A percentile compares a stretch with the other conserved stretches of the same genome.
phyloP scores from a whole-genome alignment of 2,113 vertebrate genomes.

The Prunella himalayana region DNA sequence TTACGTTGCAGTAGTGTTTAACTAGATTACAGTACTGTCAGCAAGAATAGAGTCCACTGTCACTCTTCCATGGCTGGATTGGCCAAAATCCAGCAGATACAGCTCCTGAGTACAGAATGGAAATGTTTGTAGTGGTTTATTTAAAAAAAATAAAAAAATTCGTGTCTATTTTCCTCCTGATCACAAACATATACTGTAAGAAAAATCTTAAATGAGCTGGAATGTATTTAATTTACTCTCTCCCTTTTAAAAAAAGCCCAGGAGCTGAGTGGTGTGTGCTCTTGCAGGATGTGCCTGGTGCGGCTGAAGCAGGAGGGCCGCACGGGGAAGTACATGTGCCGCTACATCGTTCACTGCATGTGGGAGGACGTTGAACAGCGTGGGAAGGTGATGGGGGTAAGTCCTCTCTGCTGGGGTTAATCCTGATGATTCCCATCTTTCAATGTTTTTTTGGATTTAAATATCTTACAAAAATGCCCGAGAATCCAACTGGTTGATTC shows the following conservation, averaged over 20 bases:
- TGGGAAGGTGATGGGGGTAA: constrained; percentile 95
- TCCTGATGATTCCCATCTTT: not conserved
- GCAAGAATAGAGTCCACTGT: not conserved
- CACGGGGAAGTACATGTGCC: constrained; percentile 95
- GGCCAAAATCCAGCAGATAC: not conserved
- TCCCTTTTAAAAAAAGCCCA: not conserved
- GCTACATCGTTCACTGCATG: constrained; percentile 95
- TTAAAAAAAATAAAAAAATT: not conserved
- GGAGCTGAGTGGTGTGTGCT: not conserved
- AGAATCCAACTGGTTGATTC: not conserved
- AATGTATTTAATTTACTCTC: not conserved
- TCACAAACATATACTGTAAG: not conserved
- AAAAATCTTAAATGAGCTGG: not conserved
- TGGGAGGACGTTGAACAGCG: constrained; percentile 97
- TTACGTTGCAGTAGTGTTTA: not conserved
- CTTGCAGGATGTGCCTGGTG: constrained; percentile 93
- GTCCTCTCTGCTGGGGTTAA: constrained; percentile 33
- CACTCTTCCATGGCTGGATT: not conserved
- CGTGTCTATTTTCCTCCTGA: not conserved
- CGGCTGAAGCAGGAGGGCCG: constrained; percentile 95
- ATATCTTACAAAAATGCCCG: not conserved
- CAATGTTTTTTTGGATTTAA: not conserved
- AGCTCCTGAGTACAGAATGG: not conserved
- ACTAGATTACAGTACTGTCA: not conserved
- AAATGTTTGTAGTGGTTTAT: not conserved